Percentiles rank a stretch among this genome's conserved stretches.
phyloP scores from a whole-genome alignment of 2,113 vertebrate genomes.

The Gorsachius goisagi region DNA sequence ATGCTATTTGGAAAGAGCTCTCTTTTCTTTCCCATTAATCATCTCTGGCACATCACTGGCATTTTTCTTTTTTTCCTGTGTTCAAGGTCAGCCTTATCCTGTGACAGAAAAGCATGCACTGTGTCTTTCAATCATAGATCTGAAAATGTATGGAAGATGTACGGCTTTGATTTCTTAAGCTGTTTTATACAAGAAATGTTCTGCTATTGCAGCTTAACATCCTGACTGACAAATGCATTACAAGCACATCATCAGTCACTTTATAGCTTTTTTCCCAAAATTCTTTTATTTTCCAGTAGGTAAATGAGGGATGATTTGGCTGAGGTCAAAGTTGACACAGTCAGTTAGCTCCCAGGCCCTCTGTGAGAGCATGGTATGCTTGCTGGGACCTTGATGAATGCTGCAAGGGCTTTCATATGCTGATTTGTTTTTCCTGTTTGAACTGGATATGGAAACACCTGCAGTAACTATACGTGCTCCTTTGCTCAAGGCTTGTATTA shows the following conservation, averaged over 20 bases:
- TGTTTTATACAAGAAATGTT: neutral
- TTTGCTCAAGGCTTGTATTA: neutral
- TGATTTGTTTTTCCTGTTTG: neutral
- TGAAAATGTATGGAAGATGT: slow-evolving; percentile 8
- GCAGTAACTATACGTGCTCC: neutral
- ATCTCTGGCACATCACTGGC: neutral
- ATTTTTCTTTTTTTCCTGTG: neutral
- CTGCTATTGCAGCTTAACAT: neutral
- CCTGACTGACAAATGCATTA: neutral
- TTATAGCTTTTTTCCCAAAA: neutral
- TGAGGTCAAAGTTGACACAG: neutral
- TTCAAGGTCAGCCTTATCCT: slow-evolving; percentile 19
- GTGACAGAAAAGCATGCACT: neutral
- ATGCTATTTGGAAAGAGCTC: neutral
- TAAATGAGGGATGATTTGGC: neutral
- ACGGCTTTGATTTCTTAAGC: slow-evolving; percentile 31
- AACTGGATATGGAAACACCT: neutral
- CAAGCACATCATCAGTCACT: neutral
- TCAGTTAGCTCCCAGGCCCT: neutral
- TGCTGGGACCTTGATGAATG: neutral
- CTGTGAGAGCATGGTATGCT: neutral
- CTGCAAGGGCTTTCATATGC: neutral
- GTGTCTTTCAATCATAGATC: slow-evolving; percentile 28
- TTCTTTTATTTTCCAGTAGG: neutral
- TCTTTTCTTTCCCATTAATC: neutral